These are phyloP conservation scores for Drosophila mettleri DNA, from an alignment of 2,888 invertebrate species.

Conservation along the genomic window DNA sequence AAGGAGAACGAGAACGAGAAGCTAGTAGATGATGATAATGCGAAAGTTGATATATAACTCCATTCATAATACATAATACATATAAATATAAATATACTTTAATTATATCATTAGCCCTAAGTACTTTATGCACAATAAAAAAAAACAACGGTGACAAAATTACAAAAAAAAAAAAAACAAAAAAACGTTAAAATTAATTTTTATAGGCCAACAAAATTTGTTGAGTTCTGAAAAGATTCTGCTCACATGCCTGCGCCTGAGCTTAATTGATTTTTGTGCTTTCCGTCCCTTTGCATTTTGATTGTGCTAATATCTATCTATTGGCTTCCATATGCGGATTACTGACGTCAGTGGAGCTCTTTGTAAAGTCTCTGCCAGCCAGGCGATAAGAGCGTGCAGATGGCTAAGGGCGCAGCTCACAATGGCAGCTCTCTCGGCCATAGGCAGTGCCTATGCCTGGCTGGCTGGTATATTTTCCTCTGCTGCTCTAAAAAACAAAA, in stretches of 20 bases:
- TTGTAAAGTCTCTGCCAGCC: slow-evolving; percentile 27
- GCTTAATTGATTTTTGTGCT: slow-evolving; percentile 34
- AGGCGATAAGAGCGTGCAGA: slow-evolving; percentile 35
- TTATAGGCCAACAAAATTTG: neutral
- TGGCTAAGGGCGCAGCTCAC: neutral
- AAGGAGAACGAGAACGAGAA: slow-evolving; percentile 10
- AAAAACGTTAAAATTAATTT: slow-evolving; percentile 5
- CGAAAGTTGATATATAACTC: slow-evolving; percentile 55
- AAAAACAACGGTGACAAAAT: slow-evolving; percentile 85
- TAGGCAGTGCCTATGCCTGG: neutral
- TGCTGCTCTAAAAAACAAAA: neutral
- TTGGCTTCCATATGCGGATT: slow-evolving; percentile 28
- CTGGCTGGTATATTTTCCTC: slow-evolving; percentile 3
- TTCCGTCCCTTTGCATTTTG: slow-evolving; percentile 9
- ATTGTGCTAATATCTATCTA: slow-evolving; percentile 18
- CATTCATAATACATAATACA: slow-evolving; percentile 77
- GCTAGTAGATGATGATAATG: slow-evolving; percentile 57
- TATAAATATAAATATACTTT: slow-evolving; percentile 68
- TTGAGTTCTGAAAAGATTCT: neutral
- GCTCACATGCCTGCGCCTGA: neutral
- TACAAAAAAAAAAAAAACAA: slow-evolving; percentile 76
- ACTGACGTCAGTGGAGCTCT: slow-evolving; percentile 21
- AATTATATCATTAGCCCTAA: slow-evolving; percentile 82
- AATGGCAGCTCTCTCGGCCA: neutral
- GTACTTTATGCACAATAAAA: slow-evolving; percentile 84